phyloP scores from a whole-genome alignment of 1,140 invertebrate genomes.

The Zelostemma sp. region DNA sequence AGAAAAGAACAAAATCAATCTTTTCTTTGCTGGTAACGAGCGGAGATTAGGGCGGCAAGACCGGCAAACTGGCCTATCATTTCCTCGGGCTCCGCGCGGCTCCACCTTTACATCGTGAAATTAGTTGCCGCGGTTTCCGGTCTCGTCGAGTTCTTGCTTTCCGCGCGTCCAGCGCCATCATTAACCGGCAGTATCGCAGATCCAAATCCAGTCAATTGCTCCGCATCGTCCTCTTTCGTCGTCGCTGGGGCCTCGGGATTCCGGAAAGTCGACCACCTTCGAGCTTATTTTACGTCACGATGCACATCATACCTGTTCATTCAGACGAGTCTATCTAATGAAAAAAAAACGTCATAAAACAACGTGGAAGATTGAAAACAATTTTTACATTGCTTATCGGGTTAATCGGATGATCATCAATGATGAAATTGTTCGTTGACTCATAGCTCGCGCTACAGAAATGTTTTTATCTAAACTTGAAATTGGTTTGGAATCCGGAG shows the following conservation, averaged over 20 bases:
- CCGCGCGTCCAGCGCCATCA: slow-evolving; percentile 42
- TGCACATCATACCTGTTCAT: not conserved
- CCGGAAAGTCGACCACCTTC: slow-evolving; percentile 50
- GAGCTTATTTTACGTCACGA: slow-evolving; percentile 26
- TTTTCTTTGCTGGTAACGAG: slow-evolving; percentile 42
- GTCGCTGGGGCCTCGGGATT: slow-evolving; percentile 25
- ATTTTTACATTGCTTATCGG: too few relatives aligned
- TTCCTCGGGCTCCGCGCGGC: slow-evolving; percentile 52
- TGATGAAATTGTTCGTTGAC: too few relatives aligned
- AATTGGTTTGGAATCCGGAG: too few relatives aligned
- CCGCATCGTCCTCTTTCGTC: slow-evolving; percentile 18
- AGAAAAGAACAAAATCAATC: slow-evolving; percentile 51
- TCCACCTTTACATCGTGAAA: slow-evolving; percentile 61
- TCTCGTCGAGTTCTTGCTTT: slow-evolving; percentile 49
- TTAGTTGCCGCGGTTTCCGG: slow-evolving; percentile 66
- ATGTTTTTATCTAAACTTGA: too few relatives aligned
- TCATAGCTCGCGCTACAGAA: too few relatives aligned
- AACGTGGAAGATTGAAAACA: too few relatives aligned
- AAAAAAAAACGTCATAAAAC: too few relatives aligned
- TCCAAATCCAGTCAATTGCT: slow-evolving; percentile 39
- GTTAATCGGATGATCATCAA: too few relatives aligned
- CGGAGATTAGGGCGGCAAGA: slow-evolving; percentile 54
- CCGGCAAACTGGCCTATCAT: slow-evolving; percentile 60
- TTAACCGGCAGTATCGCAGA: slow-evolving; percentile 44
- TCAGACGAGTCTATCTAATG: not conserved